Evolutionary conservation across 2,888 invertebrate species (phyloP).

Genomic region (Tenthredo distinguenda): DNA sequence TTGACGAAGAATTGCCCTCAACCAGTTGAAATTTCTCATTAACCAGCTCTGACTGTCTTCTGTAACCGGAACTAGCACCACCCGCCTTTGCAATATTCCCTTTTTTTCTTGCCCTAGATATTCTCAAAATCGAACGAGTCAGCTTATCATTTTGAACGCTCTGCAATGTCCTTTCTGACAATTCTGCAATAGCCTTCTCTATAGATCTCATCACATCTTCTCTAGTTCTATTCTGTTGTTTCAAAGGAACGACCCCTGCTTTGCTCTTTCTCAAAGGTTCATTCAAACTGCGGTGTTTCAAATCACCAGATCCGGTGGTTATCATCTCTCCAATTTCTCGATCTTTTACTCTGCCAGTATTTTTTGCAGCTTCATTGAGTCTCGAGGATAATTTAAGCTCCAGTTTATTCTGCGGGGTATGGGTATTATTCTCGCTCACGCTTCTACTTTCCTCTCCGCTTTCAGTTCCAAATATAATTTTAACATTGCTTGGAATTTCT

Average conservation of each 20-base stretch:
- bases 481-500: conserved; percentile 59
- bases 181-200: conserved; percentile 60
- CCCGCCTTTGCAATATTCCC: not conserved
- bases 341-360: conserved; percentile 3
- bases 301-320: not conserved
- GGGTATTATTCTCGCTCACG: conserved; percentile 13
- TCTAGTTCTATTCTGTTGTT: conserved; percentile 60
- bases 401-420: not conserved
- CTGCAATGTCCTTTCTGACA: conserved; percentile 50
- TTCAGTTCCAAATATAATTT: conserved; percentile 63
- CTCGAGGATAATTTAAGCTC: conserved; percentile 27
- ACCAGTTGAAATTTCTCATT: not conserved
- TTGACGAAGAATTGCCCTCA: not conserved
- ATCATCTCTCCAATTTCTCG: not conserved
- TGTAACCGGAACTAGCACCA: not conserved
- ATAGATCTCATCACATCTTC: conserved; percentile 64
- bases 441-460: conserved; percentile 56
- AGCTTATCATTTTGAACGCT: not conserved
- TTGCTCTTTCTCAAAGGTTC: not conserved
- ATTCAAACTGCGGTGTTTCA: not conserved
- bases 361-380: not conserved
- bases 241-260: conserved; percentile 56
- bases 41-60: not conserved
- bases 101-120: conserved; percentile 6
- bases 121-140: conserved; percentile 1